Base-by-base conservation (phyloP, 2,113 vertebrate genomes). In the Larimichthys crocea region DNA sequence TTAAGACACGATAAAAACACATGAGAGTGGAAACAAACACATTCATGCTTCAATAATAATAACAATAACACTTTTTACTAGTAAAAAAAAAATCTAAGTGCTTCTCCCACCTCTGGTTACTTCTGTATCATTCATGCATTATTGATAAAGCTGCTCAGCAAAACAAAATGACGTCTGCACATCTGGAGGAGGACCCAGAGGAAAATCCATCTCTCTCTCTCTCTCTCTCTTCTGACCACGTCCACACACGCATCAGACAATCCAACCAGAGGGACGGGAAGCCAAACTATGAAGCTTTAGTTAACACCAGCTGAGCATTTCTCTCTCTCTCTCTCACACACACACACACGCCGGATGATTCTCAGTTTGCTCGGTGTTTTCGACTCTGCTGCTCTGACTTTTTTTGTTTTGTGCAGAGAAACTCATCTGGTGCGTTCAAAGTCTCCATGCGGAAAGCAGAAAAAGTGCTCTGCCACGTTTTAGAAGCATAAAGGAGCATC, bases 101-200 rank as follows among this genome's bases (percentile, higher is more conserved):
- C 44, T 44, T 44, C 44, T 44, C 12, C 44, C 44, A 44, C 44
- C 44, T 44, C 42, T 44, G 42, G 42, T 44, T 12, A 44, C 3
- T 11, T 12, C 42, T 44, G 42, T 44, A 10, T 44, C 44, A 8
- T 35, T 35, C 35, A 35, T 35, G 35, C 35, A 35, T 35, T 7
- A 42, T 10, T 57, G 12, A 62, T 74, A 10, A 62, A 46, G 1
- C 29, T 56, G 22, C 16, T 72, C 26, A 65, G 52, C 65, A 29
- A 53, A 56, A 68, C 31, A 50, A 69, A 80, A 64, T 69, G 75
- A 84, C 76, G 74, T 81, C 24, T 73, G 62, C 87, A 90, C 91
- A 91, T 90, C 84, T 91, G 91, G 92, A 91, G 91, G 91, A 92
- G 92, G 91, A 91, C 63, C 86, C 78, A 74, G 7, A 84, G 81